Conservation (phyloP, 2,113 vertebrate genomes). For the Rhynchomys soricoides region DNA sequence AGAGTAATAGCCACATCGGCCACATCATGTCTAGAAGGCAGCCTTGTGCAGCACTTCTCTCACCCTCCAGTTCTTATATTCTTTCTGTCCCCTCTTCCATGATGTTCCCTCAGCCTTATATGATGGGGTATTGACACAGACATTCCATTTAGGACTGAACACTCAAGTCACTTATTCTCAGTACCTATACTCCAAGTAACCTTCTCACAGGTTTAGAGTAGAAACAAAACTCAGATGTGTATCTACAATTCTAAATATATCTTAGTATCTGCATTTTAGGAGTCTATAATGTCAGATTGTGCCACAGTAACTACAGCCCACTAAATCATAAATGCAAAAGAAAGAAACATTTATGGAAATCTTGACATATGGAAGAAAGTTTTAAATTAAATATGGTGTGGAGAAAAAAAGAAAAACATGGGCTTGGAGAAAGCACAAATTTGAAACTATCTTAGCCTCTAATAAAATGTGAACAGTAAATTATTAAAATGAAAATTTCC, state of each 20-base stretch:
- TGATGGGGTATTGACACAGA: neutral
- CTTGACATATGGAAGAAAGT: neutral
- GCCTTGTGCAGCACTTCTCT: neutral
- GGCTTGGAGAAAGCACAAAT: neutral
- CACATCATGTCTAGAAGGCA: neutral
- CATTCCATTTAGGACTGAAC: neutral
- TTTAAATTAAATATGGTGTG: constrained; percentile 4
- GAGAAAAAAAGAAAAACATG: neutral
- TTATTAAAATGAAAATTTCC: neutral
- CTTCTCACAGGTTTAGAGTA: neutral
- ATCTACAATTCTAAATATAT: neutral
- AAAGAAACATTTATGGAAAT: constrained; percentile 5
- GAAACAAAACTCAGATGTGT: neutral
- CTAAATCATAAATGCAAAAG: neutral
- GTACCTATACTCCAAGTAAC: neutral
- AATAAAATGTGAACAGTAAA: neutral
- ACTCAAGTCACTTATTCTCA: neutral
- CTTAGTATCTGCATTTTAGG: neutral
- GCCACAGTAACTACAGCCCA: neutral
- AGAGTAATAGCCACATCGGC: neutral
- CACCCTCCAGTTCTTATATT: too few relatives aligned
- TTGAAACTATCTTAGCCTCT: neutral
- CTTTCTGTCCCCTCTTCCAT: too few relatives aligned
- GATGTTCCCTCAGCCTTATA: neutral
- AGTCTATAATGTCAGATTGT: neutral